A percentile compares a stretch with the other conserved stretches of the same genome.
Evolutionary conservation across 1,140 invertebrate genomes (phyloP).

Genomic region (Calephelis nemesis): DNA sequence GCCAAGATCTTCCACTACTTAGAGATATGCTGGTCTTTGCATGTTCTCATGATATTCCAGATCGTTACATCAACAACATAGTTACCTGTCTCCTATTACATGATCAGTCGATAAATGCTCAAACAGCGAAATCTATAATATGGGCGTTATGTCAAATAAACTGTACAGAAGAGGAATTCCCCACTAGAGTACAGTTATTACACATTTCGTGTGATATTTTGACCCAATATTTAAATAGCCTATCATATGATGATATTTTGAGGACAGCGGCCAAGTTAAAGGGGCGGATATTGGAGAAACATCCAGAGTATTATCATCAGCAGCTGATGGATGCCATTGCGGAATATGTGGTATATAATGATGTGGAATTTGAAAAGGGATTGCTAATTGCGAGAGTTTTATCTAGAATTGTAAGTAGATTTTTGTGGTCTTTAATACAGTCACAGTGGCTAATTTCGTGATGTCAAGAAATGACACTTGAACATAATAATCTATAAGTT

Average conservation of each 20-base stretch:
- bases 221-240: constrained; percentile 57
- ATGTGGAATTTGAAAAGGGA: constrained; percentile 75
- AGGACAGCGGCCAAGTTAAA: constrained; percentile 68
- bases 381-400: constrained; percentile 75
- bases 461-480: too few relatives aligned
- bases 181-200: constrained; percentile 66
- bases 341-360: constrained; percentile 69
- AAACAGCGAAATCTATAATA: constrained; percentile 71
- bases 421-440: constrained; percentile 15
- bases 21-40: constrained; percentile 77
- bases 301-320: constrained; percentile 80
- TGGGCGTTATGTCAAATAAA: constrained; percentile 75
- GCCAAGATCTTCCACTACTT: constrained; percentile 70
- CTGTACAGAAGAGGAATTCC: constrained; percentile 50
- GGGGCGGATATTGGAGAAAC: constrained; percentile 59
- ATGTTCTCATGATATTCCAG: constrained; percentile 70
- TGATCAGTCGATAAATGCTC: constrained; percentile 62
- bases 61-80: constrained; percentile 72
- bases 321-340: constrained; percentile 76
- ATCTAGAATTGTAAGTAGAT: constrained; percentile 76
- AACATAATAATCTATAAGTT: too few relatives aligned
- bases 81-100: constrained; percentile 68
- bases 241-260: constrained; percentile 72
- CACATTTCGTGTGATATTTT: constrained; percentile 70
- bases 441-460: too few relatives aligned